Evolutionary conservation across 2,797 vertebrate species (phyloP).

Genomic region (Oryzias sinensis): DNA sequence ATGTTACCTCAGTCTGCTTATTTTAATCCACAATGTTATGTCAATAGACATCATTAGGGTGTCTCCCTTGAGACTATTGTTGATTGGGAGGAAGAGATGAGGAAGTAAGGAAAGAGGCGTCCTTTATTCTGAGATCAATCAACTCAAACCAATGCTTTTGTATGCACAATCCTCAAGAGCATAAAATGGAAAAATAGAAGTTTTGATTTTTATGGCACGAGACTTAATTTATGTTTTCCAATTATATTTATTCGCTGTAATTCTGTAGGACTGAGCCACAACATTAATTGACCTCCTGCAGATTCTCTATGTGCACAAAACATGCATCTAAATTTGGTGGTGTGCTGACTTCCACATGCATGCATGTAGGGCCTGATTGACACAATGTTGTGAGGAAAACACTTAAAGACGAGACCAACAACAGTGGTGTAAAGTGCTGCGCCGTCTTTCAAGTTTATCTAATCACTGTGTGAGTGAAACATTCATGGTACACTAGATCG

Average conservation of each 20-base stretch:
- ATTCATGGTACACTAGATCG: slow-evolving; percentile 79
- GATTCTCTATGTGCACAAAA: slow-evolving; percentile 47
- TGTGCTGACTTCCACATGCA: slow-evolving; percentile 37
- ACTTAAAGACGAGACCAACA: slow-evolving; percentile 59
- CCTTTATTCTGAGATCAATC: slow-evolving; percentile 35
- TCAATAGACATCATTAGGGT: slow-evolving; percentile 31
- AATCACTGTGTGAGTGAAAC: slow-evolving; percentile 78
- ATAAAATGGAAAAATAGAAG: slow-evolving; percentile 37
- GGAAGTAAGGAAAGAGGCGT: slow-evolving; percentile 19
- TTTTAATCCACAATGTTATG: slow-evolving; percentile 56
- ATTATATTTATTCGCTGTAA: slow-evolving; percentile 45
- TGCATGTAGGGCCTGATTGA: slow-evolving; percentile 42
- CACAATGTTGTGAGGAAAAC: slow-evolving; percentile 47
- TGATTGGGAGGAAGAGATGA: slow-evolving; percentile 52
- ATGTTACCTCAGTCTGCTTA: slow-evolving; percentile 59
- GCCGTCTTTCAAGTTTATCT: slow-evolving; percentile 69
- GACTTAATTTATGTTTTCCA: slow-evolving; percentile 39
- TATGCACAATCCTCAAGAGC: slow-evolving; percentile 36
- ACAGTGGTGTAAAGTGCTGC: slow-evolving; percentile 65
- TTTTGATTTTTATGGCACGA: slow-evolving; percentile 55
- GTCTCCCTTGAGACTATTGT: slow-evolving; percentile 44
- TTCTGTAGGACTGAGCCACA: slow-evolving; percentile 31
- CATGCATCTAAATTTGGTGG: slow-evolving; percentile 32
- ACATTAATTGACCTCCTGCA: slow-evolving; percentile 31
- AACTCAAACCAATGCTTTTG: slow-evolving; percentile 49